phyloP scores from a whole-genome alignment of 2,113 vertebrate species.

The Euleptes europaea region DNA sequence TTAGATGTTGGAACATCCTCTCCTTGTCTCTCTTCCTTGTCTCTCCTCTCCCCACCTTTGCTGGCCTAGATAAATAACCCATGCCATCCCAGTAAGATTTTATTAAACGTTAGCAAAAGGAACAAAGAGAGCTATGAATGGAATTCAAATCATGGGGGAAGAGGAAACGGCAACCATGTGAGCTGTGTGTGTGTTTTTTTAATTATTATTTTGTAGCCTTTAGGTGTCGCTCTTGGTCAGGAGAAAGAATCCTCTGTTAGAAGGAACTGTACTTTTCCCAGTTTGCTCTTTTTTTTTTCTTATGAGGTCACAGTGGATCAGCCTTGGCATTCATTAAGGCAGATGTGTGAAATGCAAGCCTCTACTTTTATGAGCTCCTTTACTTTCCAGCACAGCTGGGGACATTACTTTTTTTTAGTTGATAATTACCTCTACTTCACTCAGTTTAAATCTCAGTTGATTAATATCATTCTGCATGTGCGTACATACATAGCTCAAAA shows the following conservation, averaged over 20 bases:
- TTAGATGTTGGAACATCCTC: rapidly evolving
- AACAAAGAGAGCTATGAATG: neutral
- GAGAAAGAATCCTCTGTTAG: neutral
- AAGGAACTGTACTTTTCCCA: neutral
- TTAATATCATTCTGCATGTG: conserved; percentile 18
- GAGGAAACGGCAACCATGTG: neutral
- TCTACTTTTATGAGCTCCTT: conserved; percentile 9
- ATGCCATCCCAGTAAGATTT: neutral
- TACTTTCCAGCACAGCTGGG: conserved; percentile 6
- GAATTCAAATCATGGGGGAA: neutral
- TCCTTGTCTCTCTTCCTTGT: too few relatives aligned
- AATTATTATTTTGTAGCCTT: conserved; percentile 7
- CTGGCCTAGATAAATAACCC: neutral
- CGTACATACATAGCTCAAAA: conserved; percentile 23
- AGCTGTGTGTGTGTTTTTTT: rapidly evolving
- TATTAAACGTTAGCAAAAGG: neutral
- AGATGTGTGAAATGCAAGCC: conserved; percentile 14
- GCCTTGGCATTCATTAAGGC: neutral
- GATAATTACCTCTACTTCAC: conserved; percentile 36
- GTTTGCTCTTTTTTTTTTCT: neutral
- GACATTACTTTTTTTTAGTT: conserved; percentile 22
- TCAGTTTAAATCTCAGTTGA: conserved; percentile 27
- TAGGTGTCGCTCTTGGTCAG: conserved; percentile 51
- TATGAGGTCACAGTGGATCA: conserved; percentile 7
- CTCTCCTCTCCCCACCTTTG: too few relatives aligned